Evolutionary conservation across 2,113 vertebrate genomes (phyloP).

Genomic region (Halichoeres trimaculatus): DNA sequence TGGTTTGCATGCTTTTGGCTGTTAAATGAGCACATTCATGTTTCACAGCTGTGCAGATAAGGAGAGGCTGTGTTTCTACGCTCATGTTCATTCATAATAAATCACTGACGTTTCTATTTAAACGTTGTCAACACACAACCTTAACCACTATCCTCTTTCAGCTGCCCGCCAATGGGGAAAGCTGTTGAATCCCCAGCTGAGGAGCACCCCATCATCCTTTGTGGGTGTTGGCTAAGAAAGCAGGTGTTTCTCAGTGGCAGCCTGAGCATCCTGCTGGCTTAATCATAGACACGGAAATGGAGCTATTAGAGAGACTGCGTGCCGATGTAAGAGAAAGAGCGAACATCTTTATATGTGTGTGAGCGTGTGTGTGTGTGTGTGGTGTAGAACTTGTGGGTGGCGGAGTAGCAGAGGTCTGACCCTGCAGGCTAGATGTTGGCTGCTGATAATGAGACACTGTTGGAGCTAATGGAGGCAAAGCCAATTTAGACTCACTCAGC

Average conservation of each 20-base stretch:
- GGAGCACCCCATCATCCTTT: slow-evolving; percentile 55
- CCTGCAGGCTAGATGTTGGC: slow-evolving; percentile 65
- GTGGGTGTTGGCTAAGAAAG: slow-evolving; percentile 45
- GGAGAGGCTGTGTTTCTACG: not conserved
- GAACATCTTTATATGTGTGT: slow-evolving; percentile 3
- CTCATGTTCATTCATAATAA: slow-evolving; percentile 8
- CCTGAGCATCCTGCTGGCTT: slow-evolving; percentile 58
- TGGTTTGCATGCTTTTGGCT: not conserved
- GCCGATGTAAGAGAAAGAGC: slow-evolving; percentile 16
- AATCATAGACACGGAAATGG: slow-evolving; percentile 71
- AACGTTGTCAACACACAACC: slow-evolving; percentile 13
- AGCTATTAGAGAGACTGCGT: slow-evolving; percentile 16
- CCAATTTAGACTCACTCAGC: slow-evolving; percentile 68
- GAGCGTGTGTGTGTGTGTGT: not conserved
- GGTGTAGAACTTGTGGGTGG: slow-evolving; percentile 36
- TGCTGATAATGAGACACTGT: slow-evolving; percentile 63
- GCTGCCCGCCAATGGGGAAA: slow-evolving; percentile 7
- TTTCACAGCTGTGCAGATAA: slow-evolving; percentile 17
- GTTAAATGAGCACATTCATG: slow-evolving; percentile 14
- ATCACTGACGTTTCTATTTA: slow-evolving; percentile 11
- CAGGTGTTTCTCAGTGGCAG: slow-evolving; percentile 63
- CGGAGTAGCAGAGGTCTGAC: slow-evolving; percentile 45
- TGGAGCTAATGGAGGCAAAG: slow-evolving; percentile 66
- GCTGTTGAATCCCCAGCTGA: slow-evolving; percentile 36
- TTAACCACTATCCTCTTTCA: not conserved